Conservation (phyloP, 1,140 invertebrate species). For the Ceratosolen solmsi region DNA sequence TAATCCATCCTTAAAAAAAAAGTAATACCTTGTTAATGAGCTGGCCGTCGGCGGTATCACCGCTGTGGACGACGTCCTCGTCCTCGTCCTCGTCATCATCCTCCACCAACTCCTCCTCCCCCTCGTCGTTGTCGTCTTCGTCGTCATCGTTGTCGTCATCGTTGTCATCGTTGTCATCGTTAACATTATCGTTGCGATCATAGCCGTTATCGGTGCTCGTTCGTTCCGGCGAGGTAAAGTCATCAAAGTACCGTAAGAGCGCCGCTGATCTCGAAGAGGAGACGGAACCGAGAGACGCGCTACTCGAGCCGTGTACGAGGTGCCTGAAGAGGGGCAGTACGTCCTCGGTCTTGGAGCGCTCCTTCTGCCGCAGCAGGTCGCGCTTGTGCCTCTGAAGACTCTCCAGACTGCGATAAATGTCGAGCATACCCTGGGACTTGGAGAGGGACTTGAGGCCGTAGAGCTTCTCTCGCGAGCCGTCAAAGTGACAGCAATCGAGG, state of each 20-base stretch:
- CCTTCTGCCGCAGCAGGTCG: slow-evolving; percentile 53
- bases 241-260: background rate
- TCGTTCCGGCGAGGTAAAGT: background rate
- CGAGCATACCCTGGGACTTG: slow-evolving; percentile 75
- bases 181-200: background rate
- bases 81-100: background rate
- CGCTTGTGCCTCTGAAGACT: slow-evolving; percentile 62
- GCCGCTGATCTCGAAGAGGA: slow-evolving; percentile 16
- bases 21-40: background rate
- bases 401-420: slow-evolving; percentile 71
- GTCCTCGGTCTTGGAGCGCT: slow-evolving; percentile 64
- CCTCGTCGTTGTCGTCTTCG: background rate
- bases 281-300: slow-evolving; percentile 44
- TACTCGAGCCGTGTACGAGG: slow-evolving; percentile 53
- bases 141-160: background rate
- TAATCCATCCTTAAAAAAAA: too few relatives aligned
- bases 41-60: background rate
- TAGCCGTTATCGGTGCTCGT: background rate
- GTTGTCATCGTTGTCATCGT: background rate
- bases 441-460: slow-evolving; percentile 74
- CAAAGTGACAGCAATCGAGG: slow-evolving; percentile 53
- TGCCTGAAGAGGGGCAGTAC: slow-evolving; percentile 65
- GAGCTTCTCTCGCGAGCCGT: slow-evolving; percentile 73
- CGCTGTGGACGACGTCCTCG: too few relatives aligned
- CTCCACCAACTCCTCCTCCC: too few relatives aligned